Base-by-base conservation (phyloP, 2,888 invertebrate genomes). In the Caenorhabditis afra region DNA sequence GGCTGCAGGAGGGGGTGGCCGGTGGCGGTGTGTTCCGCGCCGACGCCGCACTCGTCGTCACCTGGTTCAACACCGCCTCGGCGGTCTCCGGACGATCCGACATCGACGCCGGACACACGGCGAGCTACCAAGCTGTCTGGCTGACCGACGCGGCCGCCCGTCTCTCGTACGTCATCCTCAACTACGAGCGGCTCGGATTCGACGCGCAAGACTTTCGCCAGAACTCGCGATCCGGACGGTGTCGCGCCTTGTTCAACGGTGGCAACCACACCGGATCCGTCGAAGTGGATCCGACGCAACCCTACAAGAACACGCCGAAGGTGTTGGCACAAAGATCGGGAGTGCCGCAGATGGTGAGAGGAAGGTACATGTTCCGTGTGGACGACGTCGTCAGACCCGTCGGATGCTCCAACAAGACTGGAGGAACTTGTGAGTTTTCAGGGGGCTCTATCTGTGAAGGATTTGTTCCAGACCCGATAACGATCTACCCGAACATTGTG, bases 301-400 rank as follows among this genome's bases (percentile, higher is more conserved):
- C 77, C 52, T 88, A 85, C 83, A 90, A 90, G 65, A 87, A 89
- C 53, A 84, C 89, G 22, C 90, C 90, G 35, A 89, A 89, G 71
- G 85, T 85, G 8, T 74, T 90, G 68, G 90, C 90, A 20, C 86
- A 85, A 62, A 67, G 87, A 41, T 90, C 90, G 1, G 88, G 86
- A 41, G 90, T 90, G 11, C 90, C 90, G 5, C 88, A 88, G 67
- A 81, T 84, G 82, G 89, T 87, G 11, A 64, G 89, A 22, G 97
- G 97, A 66, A 93, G 97, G 83, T 97, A 97, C 89, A 94, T 96
- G 90, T 97, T 97, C 92, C 93, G 97, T 83, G 94, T 97, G 77
- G 97, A 97, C 88, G 97, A 97, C 90, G 95, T 94, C 90, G 96
- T 97, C 90, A 93, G 96, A 90, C 93, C 95, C 89, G 97, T 96